Base-by-base conservation (phyloP, 2,113 vertebrate species). In the Grammomys surdaster region DNA sequence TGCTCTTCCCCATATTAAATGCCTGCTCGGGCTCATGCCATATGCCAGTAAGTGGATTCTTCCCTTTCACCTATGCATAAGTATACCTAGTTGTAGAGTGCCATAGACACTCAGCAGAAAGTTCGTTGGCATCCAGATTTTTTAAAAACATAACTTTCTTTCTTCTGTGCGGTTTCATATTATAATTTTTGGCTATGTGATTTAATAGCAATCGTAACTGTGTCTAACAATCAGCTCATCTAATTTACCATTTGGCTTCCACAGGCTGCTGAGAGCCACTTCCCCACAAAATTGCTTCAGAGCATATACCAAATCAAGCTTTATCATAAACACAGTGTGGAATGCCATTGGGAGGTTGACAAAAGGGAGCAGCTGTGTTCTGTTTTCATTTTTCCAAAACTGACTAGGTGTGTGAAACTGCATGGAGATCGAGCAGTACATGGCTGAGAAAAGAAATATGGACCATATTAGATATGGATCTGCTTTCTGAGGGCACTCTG, bases 391-490 rank as follows among this genome's bases (percentile, higher is more conserved):
- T 88, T 93, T 85, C 40, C 40, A 75, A 80, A 93, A 46, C n/a
- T 96, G 87, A 46, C 26, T 96, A 78, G 84, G 33, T 75, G 76
- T 13, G 0, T 91, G 84, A 26, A 93, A 88, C 69, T 96, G 94
- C 69, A 33, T 75, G 51, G 60, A 40, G 67, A 94, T 51, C 1
- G 9, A 14, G 60, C 72, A 96, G 78, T 70, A 97, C 96, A 33
- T 9, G 60, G 72, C 93, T 72, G 51, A 96, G 85, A 92, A 82
- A 95, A 91, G 92, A 95, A 94, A 82, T 56, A 3, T 69, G 77
- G 48, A 94, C 40, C 48, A 33, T 89, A 51, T 91, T 85, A 91
- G 76, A 86, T 78, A 6, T 91, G 89, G 67, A 9, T 75, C 87
- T 93, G 82, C 56, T 80, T 90, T 93, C 94, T 31, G 7, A 69